Evolutionary conservation across 2,797 vertebrate species (phyloP).

Genomic region (Silurus aristotelis): DNA sequence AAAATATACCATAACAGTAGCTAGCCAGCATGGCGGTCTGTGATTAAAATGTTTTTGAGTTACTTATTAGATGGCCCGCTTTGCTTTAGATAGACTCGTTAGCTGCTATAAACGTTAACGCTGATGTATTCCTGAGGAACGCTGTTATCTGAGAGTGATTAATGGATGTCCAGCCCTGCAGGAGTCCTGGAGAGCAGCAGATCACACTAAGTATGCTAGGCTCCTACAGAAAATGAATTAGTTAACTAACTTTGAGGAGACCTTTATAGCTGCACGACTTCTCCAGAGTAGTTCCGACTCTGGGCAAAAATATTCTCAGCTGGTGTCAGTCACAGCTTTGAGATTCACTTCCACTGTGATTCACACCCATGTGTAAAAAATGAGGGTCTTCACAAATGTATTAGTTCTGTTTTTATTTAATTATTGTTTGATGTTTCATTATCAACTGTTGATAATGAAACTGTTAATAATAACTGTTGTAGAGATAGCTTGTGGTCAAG

Average conservation of each 20-base stretch:
- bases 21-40: not conserved
- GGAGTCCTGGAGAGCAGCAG: not conserved
- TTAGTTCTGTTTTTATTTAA: not conserved
- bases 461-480: no score
- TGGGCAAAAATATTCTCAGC: slow-evolving; percentile 24
- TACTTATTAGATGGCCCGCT: not conserved
- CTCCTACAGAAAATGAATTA: slow-evolving; percentile 26
- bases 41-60: not conserved
- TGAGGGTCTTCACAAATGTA: not conserved
- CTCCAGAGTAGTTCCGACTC: slow-evolving; percentile 38
- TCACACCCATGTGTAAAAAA: not conserved
- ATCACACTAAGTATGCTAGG: slow-evolving; percentile 17
- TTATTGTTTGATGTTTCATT: not conserved
- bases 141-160: not conserved
- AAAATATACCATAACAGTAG: not conserved
- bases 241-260: slow-evolving; percentile 39
- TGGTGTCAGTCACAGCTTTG: slow-evolving; percentile 26
- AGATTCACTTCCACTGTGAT: slow-evolving; percentile 9
- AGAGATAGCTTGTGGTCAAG: no score
- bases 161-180: not conserved
- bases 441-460: not conserved
- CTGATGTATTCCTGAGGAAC: slow-evolving; percentile 3
- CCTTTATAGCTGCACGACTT: slow-evolving; percentile 8
- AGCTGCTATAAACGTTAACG: not conserved
- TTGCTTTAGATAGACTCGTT: not conserved